Evolutionary conservation across 1,140 invertebrate species (phyloP), one percentile per base, ranked within the genome.

Genomic region (Pygmarrhopalites habei): DNA sequence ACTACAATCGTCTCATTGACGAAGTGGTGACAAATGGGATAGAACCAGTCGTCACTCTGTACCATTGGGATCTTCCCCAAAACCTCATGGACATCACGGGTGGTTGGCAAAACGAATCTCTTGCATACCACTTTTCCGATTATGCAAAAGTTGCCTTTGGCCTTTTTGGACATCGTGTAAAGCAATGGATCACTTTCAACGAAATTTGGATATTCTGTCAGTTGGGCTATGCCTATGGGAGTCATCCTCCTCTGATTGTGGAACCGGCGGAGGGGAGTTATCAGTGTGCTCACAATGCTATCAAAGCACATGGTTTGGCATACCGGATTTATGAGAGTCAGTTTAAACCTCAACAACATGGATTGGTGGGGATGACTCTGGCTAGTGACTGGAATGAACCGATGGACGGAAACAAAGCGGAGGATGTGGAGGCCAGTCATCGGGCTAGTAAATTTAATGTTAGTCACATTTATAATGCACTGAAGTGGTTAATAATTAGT

Each of bases 1-100:
- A 85, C 69, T 87, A 87, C 67, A 82, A 79, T 66, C 81, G 81
- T 49, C 68, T 87, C n/a, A 83, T 86, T 28, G 75, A 84, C 64
- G 82, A 82, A 61, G 73, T 86, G 0, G 72, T 81, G 0, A 75
- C 74, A 46, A 78, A 81, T 32, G 79, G 79, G 49, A 85, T 87
- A 35, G 74, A 80, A 62, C 83, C 85, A 77, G 19, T 43, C 52
- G n/a, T n/a, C n/a, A n/a, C n/a, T n/a, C n/a, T n/a, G n/a, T n/a
- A n/a, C n/a, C n/a, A n/a, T n/a, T n/a, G n/a, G n/a, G n/a, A n/a
- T n/a, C n/a, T n/a, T n/a, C n/a, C n/a, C n/a, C n/a, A n/a, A n/a
- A n/a, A n/a, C 0, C 66, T 73, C 32, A 49, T 69, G 56, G 43
- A 66, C n/a, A 35, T 56, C 2, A 72, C 72, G 7, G 71, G 55